Conservation (phyloP, 2,797 vertebrate species). For the Micromesistius poutassou region DNA sequence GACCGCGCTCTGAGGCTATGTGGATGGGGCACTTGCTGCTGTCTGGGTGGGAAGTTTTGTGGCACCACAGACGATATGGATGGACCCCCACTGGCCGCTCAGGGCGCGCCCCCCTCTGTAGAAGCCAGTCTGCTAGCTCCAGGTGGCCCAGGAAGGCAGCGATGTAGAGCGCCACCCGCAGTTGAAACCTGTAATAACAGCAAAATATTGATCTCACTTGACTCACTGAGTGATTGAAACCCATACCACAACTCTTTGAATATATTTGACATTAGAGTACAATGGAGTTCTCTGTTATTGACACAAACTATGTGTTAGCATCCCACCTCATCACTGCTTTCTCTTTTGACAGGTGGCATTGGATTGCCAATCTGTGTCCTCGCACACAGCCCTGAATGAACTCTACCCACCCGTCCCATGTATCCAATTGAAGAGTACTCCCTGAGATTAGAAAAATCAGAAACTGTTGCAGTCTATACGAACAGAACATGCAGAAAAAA, state of each 20-base stretch:
- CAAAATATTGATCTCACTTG: background rate
- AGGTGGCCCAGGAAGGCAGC: conserved; percentile 70
- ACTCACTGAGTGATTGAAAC: background rate
- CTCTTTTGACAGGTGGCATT: conserved; percentile 53
- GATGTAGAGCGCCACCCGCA: conserved; percentile 74
- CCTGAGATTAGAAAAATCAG: conserved; percentile 22
- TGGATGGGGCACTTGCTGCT: conserved; percentile 70
- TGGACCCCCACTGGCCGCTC: conserved; percentile 70
- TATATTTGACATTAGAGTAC: background rate
- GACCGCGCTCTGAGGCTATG: conserved; percentile 67
- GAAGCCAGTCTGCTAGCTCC: conserved; percentile 73
- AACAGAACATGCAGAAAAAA: background rate
- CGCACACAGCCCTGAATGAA: conserved; percentile 66
- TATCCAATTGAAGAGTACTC: conserved; percentile 44
- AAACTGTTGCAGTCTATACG: background rate
- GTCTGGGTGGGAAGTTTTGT: conserved; percentile 67
- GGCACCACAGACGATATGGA: conserved; percentile 75
- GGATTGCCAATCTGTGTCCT: conserved; percentile 60
- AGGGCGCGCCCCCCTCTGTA: conserved; percentile 59
- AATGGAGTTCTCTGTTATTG: background rate
- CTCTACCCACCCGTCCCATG: conserved; percentile 69
- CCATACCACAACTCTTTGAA: background rate
- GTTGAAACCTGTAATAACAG: conserved; percentile 70
- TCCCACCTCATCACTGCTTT: conserved; percentile 59
- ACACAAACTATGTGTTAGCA: background rate